A percentile compares a stretch with the other conserved stretches of the same genome.
These are phyloP conservation scores for Ammodytes dubius DNA, from an alignment of 2,113 vertebrate genomes.

Conservation along the genomic window DNA sequence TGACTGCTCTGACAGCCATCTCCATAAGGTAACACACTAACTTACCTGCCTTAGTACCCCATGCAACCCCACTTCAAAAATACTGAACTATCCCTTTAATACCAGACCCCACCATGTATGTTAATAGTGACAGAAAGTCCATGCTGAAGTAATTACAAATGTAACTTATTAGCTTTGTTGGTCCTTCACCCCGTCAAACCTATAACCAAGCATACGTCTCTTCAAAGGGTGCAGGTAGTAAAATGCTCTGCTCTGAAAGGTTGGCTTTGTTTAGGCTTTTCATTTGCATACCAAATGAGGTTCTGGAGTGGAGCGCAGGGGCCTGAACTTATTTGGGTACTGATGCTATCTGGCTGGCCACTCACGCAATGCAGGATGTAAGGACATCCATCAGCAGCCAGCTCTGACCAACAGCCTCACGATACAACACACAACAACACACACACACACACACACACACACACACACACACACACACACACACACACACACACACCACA, in stretches of 20 bases:
- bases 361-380: conserved; percentile 81
- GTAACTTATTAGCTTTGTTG: conserved; percentile 24
- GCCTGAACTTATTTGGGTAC: conserved; percentile 86
- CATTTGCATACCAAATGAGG: conserved; percentile 88
- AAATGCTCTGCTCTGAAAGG: conserved; percentile 76
- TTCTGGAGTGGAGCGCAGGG: conserved; percentile 70
- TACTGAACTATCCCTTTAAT: too few species aligned
- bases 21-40: too few species aligned
- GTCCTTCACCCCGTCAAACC: conserved; percentile 1
- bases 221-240: conserved; percentile 64
- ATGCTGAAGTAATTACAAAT: conserved; percentile 19
- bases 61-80: too few species aligned
- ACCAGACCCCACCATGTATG: too few species aligned
- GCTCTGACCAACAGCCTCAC: conserved; percentile 34
- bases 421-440: conserved; percentile 23
- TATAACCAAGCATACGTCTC: conserved; percentile 15
- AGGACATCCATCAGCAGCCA: conserved; percentile 69
- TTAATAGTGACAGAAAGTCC: background rate
- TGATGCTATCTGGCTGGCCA: conserved; percentile 82
- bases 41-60: too few species aligned
- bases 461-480: conserved; percentile 32
- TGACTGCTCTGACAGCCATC: too few species aligned
- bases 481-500: conserved; percentile 13
- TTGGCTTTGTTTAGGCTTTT: conserved; percentile 82
- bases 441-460: conserved; percentile 23